Evolutionary conservation across 2,797 vertebrate species (phyloP).

Genomic region (Picus viridis): DNA sequence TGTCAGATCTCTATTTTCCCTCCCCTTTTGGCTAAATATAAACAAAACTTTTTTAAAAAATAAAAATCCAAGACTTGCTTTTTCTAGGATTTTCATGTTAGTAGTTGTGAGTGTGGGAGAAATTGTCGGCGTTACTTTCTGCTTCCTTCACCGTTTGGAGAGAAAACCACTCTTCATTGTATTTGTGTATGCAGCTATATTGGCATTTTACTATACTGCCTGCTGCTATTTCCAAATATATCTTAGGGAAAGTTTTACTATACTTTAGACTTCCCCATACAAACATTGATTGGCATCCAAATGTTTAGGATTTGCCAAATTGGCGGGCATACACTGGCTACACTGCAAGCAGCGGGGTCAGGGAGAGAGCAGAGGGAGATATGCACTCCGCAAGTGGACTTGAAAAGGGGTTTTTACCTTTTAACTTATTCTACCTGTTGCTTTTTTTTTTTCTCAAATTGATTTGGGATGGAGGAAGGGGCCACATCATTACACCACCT

Average conservation of each 20-base stretch:
- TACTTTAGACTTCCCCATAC: slow-evolving; percentile 72
- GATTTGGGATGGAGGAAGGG: neutral
- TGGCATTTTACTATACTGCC: slow-evolving; percentile 55
- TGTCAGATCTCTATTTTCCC: neutral
- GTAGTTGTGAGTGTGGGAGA: neutral
- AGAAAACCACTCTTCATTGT: slow-evolving; percentile 25
- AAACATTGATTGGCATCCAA: slow-evolving; percentile 80
- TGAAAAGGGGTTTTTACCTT: neutral
- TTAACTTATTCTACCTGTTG: neutral
- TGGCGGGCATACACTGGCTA: slow-evolving; percentile 75
- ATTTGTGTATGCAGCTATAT: neutral
- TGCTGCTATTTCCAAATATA: slow-evolving; percentile 64
- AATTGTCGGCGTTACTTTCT: neutral
- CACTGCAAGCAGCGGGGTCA: slow-evolving; percentile 74
- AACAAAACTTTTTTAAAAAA: neutral
- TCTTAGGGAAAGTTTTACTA: slow-evolving; percentile 68
- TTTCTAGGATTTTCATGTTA: neutral
- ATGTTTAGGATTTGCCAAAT: slow-evolving; percentile 80
- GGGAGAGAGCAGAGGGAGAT: slow-evolving; percentile 76
- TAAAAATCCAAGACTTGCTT: neutral
- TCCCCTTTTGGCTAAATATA: neutral
- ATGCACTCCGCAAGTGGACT: slow-evolving; percentile 61
- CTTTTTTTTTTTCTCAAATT: neutral
- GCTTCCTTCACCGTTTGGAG: neutral
- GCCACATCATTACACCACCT: neutral